Conservation (phyloP, 2,888 invertebrate genomes). For the Drosophila suboccidentalis region DNA sequence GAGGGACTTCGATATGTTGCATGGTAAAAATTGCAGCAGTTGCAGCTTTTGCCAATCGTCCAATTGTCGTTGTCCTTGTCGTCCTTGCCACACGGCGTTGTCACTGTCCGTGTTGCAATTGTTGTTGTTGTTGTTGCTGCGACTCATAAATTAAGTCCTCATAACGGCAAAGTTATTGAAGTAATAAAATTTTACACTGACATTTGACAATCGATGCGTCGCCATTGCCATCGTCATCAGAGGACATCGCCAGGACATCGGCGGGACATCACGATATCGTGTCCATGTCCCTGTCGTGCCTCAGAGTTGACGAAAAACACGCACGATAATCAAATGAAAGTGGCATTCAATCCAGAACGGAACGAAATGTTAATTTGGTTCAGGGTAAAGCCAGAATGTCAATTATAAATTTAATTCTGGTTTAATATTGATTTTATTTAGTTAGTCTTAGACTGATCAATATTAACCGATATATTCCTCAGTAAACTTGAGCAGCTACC, state of each 20-base stretch:
- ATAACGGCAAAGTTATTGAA: conserved; percentile 83
- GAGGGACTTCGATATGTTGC: conserved; percentile 39
- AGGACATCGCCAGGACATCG: conserved; percentile 33
- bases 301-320: conserved; percentile 29
- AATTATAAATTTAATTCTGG: background rate
- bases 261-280: conserved; percentile 27
- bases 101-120: conserved; percentile 47
- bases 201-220: conserved; percentile 84
- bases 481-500: too few species aligned
- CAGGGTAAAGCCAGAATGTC: conserved; percentile 1
- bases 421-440: background rate
- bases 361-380: conserved; percentile 18
- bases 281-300: conserved; percentile 15
- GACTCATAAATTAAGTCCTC: conserved; percentile 85
- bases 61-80: conserved; percentile 27
- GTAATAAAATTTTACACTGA: conserved; percentile 85
- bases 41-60: conserved; percentile 63
- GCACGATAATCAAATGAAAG: conserved; percentile 44
- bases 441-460: too few species aligned
- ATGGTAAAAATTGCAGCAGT: conserved; percentile 74
- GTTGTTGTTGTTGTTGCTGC: conserved; percentile 49
- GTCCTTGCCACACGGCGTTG: conserved; percentile 46
- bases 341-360: background rate
- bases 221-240: conserved; percentile 46
- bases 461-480: too few species aligned